phyloP scores from a whole-genome alignment of 2,113 vertebrate species.

The Colossoma macropomum region DNA sequence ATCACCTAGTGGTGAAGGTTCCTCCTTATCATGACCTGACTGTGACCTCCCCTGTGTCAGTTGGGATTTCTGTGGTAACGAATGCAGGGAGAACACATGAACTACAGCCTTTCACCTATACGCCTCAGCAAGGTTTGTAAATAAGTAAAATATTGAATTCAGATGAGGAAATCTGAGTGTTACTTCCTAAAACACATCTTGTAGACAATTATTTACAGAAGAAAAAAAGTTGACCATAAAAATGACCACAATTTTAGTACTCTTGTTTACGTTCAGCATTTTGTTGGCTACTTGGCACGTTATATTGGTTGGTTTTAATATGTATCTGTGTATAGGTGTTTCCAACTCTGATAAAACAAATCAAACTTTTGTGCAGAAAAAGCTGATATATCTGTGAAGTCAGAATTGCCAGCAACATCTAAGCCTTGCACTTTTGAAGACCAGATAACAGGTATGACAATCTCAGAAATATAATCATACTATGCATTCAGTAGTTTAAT shows the following conservation, averaged over 20 bases:
- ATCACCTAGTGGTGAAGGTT: slow-evolving; percentile 97
- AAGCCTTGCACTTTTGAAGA: slow-evolving; percentile 93
- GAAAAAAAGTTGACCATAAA: too few species aligned
- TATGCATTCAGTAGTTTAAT: not conserved
- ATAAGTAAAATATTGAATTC: not conserved
- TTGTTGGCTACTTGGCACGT: too few species aligned
- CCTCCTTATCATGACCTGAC: slow-evolving; percentile 93
- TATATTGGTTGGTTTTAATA: not conserved
- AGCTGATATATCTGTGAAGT: slow-evolving; percentile 87
- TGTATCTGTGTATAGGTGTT: not conserved
- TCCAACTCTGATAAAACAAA: too few species aligned
- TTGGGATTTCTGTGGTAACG: slow-evolving; percentile 94
- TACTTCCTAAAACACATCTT: too few species aligned
- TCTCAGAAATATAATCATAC: not conserved
- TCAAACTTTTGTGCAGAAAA: slow-evolving; percentile 69
- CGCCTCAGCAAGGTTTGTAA: slow-evolving; percentile 89
- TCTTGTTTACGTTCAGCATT: too few species aligned
- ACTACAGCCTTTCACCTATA: slow-evolving; percentile 93
- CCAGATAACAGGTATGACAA: slow-evolving; percentile 86
- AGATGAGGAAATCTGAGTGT: not conserved
- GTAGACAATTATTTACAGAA: too few species aligned
- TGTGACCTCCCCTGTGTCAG: slow-evolving; percentile 88
- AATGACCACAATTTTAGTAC: too few species aligned
- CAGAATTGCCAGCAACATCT: slow-evolving; percentile 86
- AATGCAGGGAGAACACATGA: slow-evolving; percentile 97